Percentiles rank a stretch among this genome's conserved stretches.
Evolutionary conservation across 2,113 vertebrate species (phyloP).

Genomic region (Trachemys scripta): DNA sequence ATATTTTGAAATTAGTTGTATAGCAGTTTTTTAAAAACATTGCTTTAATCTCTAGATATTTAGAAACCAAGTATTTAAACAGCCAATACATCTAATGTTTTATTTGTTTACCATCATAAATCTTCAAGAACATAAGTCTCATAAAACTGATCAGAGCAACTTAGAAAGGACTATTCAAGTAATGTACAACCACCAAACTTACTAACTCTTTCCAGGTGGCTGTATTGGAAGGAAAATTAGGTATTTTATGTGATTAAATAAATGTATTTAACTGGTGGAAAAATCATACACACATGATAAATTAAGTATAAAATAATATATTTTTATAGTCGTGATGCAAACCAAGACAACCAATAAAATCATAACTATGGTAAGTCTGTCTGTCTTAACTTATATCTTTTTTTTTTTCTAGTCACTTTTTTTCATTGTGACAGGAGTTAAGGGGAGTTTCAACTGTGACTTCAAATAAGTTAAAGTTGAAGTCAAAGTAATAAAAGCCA

Average conservation of each 20-base stretch:
- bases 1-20: constrained; percentile 47
- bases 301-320: neutral
- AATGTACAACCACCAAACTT: neutral
- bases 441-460: neutral
- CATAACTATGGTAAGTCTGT: neutral
- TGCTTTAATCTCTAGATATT: constrained; percentile 51
- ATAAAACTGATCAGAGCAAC: neutral
- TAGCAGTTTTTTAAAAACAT: constrained; percentile 14
- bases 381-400: neutral
- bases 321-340: neutral
- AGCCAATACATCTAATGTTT: constrained; percentile 31
- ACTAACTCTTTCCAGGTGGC: neutral
- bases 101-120: constrained; percentile 33
- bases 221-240: neutral
- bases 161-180: neutral
- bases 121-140: neutral
- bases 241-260: neutral
- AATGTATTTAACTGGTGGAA: neutral
- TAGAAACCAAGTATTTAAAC: constrained; percentile 64
- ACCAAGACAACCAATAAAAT: neutral
- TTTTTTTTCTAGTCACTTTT: constrained; percentile 1
- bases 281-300: neutral
- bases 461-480: neutral
- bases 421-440: neutral
- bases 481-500: neutral